Evolutionary conservation across 2,888 invertebrate species (phyloP), one percentile per base, ranked within the genome.

Genomic region (Agrenia bidenticulata): DNA sequence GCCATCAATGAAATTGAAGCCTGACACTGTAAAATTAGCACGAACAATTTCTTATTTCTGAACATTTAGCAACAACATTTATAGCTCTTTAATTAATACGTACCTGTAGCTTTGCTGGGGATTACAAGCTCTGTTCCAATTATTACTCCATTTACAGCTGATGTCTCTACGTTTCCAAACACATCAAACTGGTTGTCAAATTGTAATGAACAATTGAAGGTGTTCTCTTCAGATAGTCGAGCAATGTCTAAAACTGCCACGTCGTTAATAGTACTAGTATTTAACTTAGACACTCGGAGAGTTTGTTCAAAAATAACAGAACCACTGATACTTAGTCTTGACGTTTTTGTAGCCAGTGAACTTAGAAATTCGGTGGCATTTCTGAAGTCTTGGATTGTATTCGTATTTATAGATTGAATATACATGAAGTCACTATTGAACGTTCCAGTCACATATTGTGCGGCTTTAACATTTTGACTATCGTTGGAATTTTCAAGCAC

Each of bases 91-190:
- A 49, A 39, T 13, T 56, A 57, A 5, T 39, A 17, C 17, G 21
- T 64, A 74, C 74, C 73, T 32, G 15, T 19, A 13, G 70, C 41
- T 24, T 72, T 37, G 4, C 60, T 49, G 1, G 64, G 63, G 32
- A 65, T 53, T 2, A 73, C 55, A 2, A 75, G 32, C 37, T 69
- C 68, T n/a, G 70, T 49, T 1, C 60, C 50, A n/a, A 75, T 45
- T 5, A 60, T 24, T 1, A 63, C 17, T 2, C 67, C 69, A 21
- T 67, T 65, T 1, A 73, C 59, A 1, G 17, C 23, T 15, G 24
- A 1, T 2, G 62, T 49, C 1, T 41, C 1, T n/a, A 70, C 24
- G 56, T 63, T 50, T 2, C 58, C 60, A 1, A 32, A 0, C 2
- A 63, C 57, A 15, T 37, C 21, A 2, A 67, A 56, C 19, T 9